Conservation (phyloP, 1,140 invertebrate genomes). For the Heliconius hermathena region DNA sequence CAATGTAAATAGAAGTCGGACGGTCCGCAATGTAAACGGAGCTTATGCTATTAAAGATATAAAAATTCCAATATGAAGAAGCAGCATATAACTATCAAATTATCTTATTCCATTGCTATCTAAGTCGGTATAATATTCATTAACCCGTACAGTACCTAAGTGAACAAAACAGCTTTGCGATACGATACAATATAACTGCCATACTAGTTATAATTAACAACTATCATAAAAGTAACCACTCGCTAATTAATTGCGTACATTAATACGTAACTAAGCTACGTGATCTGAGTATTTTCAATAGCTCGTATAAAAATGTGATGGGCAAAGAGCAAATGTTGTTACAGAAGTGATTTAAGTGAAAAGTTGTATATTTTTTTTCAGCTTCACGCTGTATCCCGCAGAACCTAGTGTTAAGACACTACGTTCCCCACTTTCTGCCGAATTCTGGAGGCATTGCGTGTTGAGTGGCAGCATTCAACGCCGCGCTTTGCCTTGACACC, state of each 20-base stretch:
- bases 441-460: too few relatives aligned
- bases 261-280: slow-evolving; percentile 30
- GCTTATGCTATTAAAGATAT: not conserved
- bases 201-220: slow-evolving; percentile 28
- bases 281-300: slow-evolving; percentile 22
- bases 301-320: slow-evolving; percentile 22
- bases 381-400: too few relatives aligned
- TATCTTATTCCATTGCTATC: not conserved
- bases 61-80: not conserved
- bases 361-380: not conserved
- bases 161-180: not conserved
- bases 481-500: too few relatives aligned
- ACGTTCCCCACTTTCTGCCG: too few relatives aligned
- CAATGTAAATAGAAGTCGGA: too few relatives aligned
- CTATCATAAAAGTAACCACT: slow-evolving; percentile 35
- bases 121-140: not conserved
- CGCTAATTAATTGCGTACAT: slow-evolving; percentile 47
- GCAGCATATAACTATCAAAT: not conserved
- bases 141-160: not conserved
- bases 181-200: slow-evolving; percentile 5
- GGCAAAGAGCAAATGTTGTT: not conserved
- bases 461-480: too few relatives aligned
- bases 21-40: too few relatives aligned
- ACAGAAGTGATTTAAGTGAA: not conserved
- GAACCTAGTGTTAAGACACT: too few relatives aligned